Conservation (phyloP, 2,888 invertebrate genomes). For the Chelonus formosanus region DNA sequence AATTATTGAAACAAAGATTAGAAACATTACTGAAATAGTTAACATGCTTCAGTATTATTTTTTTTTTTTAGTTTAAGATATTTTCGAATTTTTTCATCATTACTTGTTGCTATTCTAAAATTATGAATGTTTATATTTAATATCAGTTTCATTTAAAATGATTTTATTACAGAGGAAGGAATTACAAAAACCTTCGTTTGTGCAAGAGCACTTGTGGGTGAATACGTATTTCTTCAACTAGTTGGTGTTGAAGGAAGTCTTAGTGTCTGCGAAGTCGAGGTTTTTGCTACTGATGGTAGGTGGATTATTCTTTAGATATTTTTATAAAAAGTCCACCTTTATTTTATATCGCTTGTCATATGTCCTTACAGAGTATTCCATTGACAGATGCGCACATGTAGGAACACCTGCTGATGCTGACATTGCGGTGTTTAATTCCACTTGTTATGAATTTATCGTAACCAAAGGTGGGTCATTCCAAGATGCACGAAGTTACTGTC, state of each 20-base stretch:
- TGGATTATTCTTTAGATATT: slow-evolving; percentile 18
- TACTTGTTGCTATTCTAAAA: no score
- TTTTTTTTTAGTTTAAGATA: no score
- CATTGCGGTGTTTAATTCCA: slow-evolving; percentile 83
- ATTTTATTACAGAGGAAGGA: slow-evolving; percentile 76
- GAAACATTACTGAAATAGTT: no score
- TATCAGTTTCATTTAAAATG: no score
- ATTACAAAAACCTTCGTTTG: slow-evolving; percentile 89
- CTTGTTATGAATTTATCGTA: slow-evolving; percentile 89
- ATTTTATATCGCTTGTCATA: slow-evolving; percentile 24
- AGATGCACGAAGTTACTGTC: slow-evolving; percentile 81
- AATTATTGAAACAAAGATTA: no score
- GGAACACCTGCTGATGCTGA: slow-evolving; percentile 82
- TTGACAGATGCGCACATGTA: slow-evolving; percentile 81
- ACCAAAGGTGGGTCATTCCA: slow-evolving; percentile 84
- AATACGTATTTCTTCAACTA: slow-evolving; percentile 87
- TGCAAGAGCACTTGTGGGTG: slow-evolving; percentile 84
- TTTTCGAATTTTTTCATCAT: no score
- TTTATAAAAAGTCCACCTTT: slow-evolving; percentile 5
- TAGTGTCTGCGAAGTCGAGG: slow-evolving; percentile 90
- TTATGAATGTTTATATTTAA: no score
- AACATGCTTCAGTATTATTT: no score
- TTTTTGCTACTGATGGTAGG: slow-evolving; percentile 88
- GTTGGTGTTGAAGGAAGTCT: slow-evolving; percentile 91
- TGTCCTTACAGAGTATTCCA: slow-evolving; percentile 77